A percentile compares a stretch with the other conserved stretches of the same genome.
Conservation (phyloP, 64 coral and sea anemone genomes). For the Hydrozoanthus tunicans region DNA sequence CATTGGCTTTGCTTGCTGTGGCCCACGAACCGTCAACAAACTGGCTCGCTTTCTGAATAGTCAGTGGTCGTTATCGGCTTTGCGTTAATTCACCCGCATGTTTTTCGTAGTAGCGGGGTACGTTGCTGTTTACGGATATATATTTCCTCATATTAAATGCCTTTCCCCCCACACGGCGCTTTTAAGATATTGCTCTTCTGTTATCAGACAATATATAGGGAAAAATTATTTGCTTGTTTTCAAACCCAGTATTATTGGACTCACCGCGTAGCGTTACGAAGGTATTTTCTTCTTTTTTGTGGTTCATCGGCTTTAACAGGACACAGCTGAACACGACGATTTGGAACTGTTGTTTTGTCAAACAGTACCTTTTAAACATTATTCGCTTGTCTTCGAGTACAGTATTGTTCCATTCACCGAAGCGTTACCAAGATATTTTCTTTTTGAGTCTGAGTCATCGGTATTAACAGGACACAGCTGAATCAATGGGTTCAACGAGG, state of each 20-base stretch:
- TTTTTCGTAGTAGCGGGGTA: constrained; percentile 24
- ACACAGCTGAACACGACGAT: neutral
- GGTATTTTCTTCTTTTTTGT: neutral
- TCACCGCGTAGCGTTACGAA: neutral
- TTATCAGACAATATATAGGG: neutral
- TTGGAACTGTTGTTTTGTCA: too few relatives aligned
- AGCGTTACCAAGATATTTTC: neutral
- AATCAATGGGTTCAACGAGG: constrained; percentile 38
- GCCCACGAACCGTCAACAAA: neutral
- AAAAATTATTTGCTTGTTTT: too few relatives aligned
- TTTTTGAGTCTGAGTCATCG: neutral
- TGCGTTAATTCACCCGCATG: neutral
- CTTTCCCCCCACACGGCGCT: neutral
- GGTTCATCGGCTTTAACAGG: too few relatives aligned
- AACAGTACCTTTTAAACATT: too few relatives aligned
- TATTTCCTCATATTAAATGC: constrained; percentile 16
- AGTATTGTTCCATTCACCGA: neutral
- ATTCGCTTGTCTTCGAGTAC: too few relatives aligned
- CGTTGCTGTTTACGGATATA: constrained; percentile 40
- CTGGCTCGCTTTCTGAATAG: neutral
- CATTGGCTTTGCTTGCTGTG: neutral
- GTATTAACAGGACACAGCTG: neutral
- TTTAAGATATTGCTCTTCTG: neutral
- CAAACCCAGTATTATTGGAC: neutral
- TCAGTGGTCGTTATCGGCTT: constrained; percentile 6